Evolutionary conservation across 2,797 vertebrate species (phyloP).

Genomic region (Melanotaenia boesemani): DNA sequence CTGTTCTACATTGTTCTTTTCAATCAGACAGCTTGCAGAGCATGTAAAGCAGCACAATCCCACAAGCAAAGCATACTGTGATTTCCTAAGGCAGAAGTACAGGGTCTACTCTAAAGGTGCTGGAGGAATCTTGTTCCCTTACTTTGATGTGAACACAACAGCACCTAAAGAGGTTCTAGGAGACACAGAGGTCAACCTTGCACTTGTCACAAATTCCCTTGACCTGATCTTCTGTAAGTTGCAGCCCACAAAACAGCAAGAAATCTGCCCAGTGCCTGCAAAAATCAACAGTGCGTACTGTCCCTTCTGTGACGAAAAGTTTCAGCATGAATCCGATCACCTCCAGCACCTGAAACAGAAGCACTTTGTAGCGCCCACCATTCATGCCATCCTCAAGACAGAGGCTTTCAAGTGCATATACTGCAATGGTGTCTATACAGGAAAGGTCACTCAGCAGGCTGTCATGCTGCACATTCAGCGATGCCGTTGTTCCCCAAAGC

Average conservation of each 20-base stretch:
- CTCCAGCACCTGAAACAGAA: conserved; percentile 92
- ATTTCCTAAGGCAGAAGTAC: conserved; percentile 91
- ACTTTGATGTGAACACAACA: conserved; percentile 91
- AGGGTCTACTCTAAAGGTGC: conserved; percentile 86
- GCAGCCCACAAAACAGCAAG: conserved; percentile 80
- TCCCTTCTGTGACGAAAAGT: conserved; percentile 91
- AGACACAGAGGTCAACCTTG: conserved; percentile 91
- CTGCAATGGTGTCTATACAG: conserved; percentile 97
- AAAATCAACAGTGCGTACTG: conserved; percentile 82
- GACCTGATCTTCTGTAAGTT: conserved; percentile 92
- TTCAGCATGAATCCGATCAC: conserved; percentile 84
- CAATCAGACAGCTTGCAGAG: conserved; percentile 89
- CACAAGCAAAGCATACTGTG: conserved; percentile 86
- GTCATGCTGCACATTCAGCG: conserved; percentile 94
- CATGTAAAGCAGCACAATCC: conserved; percentile 91
- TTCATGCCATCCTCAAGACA: conserved; percentile 93
- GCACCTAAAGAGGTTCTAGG: conserved; percentile 90
- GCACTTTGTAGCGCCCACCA: conserved; percentile 94
- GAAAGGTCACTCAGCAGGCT: conserved; percentile 93
- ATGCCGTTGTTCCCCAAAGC: conserved; percentile 90
- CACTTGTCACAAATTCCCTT: conserved; percentile 87
- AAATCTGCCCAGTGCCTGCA: conserved; percentile 66
- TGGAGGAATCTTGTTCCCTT: conserved; percentile 90
- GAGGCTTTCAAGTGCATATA: conserved; percentile 98
- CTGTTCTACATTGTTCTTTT: conserved; percentile 92